Conservation (phyloP, 2,113 vertebrate genomes). For the Etheostoma spectabile region DNA sequence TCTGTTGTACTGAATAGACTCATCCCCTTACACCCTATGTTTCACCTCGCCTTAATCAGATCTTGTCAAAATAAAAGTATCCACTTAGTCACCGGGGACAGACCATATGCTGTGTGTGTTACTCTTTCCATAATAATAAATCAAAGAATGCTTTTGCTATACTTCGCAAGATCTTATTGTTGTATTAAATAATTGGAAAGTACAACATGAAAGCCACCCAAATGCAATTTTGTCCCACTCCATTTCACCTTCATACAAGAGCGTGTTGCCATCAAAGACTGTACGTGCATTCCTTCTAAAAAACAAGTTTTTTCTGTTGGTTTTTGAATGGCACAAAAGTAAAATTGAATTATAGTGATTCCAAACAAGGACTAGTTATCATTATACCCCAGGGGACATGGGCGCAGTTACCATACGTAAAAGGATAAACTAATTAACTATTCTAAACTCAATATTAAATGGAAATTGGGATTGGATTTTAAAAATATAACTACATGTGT, state of each 20-base stretch:
- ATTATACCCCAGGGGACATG: neutral
- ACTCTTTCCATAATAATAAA: constrained; percentile 4
- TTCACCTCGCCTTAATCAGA: constrained; percentile 13
- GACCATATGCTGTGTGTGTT: constrained; percentile 9
- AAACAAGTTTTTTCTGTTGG: neutral
- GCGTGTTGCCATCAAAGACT: neutral
- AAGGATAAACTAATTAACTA: neutral
- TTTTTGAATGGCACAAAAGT: neutral
- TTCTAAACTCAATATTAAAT: too few species aligned
- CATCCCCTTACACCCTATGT: neutral
- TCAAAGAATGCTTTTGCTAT: neutral
- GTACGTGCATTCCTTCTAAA: neutral
- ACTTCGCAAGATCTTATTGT: constrained; percentile 1
- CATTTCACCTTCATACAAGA: neutral
- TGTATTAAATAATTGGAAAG: too few species aligned
- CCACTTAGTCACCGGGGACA: constrained; percentile 15
- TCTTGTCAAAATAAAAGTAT: constrained; percentile 3
- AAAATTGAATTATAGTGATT: neutral
- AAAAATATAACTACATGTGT: neutral
- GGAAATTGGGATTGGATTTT: neutral
- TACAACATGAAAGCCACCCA: neutral
- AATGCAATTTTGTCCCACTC: neutral
- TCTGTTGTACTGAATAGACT: constrained; percentile 6
- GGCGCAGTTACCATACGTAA: neutral
- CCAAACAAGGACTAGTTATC: too few species aligned